Base-by-base conservation (phyloP, 1,140 invertebrate species). In the Gryllus bimaculatus region DNA sequence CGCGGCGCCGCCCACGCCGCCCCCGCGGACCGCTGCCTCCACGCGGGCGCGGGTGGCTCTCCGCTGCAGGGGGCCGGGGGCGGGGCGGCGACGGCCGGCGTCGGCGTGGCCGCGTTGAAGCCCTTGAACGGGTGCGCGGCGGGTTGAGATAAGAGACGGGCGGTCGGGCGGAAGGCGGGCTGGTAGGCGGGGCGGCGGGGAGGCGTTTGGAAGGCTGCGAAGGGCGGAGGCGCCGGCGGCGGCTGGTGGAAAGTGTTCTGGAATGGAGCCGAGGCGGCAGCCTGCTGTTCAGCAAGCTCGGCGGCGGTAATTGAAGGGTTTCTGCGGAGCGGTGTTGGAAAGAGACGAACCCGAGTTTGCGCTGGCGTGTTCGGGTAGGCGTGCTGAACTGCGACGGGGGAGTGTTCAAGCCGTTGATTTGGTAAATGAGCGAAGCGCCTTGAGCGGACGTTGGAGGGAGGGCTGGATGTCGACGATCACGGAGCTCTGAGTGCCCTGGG, bases 361-460 rank as follows among this genome's bases (percentile, higher is more conserved):
- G 10, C 18, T 8, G 47, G 75, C 8, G 47, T 48, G 18, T 77
- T 20, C 48, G 39, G 39, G 48, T n/a, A 8, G 18, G 76, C 8
- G 76, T 6, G 10, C 5, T 48, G 21, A 20, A 8, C n/a, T 20
- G 18, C n/a, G n/a, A 54, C 48, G 8, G 15, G 8, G 20, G n/a
- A 13, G 48, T 47, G 47, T 20, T 26, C 26, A 66, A n/a, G 20
- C 75, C 75, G n/a, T 79, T 79, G 2, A 79, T 79, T 39, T 79
- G 75, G 73, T 77, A 74, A 26, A 79, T 77, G 26, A 79, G 48
- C 12, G 79, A 79, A 10, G 75, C 73, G n/a, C 75, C 75, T 48
- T 75, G 74, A 8, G 75, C 79, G 18, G 39, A 47, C 18, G 79
- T 79, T 79, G 79, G 1, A 79, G 49, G 18, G 79, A 79, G 13